A percentile compares a stretch with the other conserved stretches of the same genome.
Conservation (phyloP, 1,140 invertebrate genomes). For the Semibalanus balanoides region DNA sequence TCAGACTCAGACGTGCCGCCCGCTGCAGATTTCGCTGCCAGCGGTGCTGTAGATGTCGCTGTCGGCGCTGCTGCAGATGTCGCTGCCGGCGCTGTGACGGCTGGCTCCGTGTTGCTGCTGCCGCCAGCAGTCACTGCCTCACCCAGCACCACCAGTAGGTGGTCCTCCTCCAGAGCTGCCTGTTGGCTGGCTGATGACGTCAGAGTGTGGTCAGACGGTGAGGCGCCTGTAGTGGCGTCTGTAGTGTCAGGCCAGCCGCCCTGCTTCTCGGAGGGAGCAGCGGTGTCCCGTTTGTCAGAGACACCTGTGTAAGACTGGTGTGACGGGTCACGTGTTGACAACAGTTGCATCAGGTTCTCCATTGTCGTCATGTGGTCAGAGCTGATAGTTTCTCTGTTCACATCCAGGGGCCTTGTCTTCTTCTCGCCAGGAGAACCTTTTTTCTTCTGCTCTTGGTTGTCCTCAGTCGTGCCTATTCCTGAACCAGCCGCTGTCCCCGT, state of each 20-base stretch:
- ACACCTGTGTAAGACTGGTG: not conserved
- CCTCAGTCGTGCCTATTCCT: not conserved
- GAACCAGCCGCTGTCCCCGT: not conserved
- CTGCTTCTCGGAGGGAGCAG: not conserved
- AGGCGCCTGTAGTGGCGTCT: not conserved
- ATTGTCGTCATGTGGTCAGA: not conserved
- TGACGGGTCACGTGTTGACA: not conserved
- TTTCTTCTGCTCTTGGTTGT: not conserved
- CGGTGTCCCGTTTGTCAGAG: not conserved
- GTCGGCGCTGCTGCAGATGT: too few species aligned
- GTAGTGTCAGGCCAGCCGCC: not conserved
- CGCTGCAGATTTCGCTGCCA: not conserved
- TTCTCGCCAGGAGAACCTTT: not conserved
- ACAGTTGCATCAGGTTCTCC: not conserved
- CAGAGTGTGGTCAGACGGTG: not conserved
- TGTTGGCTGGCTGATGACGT: not conserved
- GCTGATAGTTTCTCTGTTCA: not conserved
- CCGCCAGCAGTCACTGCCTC: not conserved
- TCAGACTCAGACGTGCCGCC: not conserved
- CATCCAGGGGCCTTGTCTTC: not conserved
- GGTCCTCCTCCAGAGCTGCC: not conserved
- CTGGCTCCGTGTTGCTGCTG: not conserved
- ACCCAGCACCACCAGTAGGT: not conserved
- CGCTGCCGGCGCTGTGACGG: too few species aligned
- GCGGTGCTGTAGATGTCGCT: not conserved